These are phyloP conservation scores for Eupelmus urozonus DNA, from an alignment of 2,888 invertebrate genomes.

Conservation along the genomic window DNA sequence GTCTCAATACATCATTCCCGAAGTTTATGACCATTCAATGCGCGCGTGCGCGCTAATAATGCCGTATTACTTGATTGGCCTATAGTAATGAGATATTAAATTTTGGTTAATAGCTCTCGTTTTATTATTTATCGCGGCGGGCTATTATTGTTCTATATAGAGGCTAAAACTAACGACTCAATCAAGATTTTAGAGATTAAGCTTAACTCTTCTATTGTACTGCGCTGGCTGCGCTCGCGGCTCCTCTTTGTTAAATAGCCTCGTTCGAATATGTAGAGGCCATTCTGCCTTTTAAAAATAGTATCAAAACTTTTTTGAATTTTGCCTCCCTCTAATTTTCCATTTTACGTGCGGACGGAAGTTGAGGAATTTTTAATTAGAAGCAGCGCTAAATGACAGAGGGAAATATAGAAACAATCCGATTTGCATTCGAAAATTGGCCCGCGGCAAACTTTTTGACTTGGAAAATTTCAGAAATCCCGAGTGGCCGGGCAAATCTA, in stretches of 20 bases:
- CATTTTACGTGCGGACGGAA: too few species aligned
- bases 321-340: too few species aligned
- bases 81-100: slow-evolving; percentile 33
- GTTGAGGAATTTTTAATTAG: neutral
- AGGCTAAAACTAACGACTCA: neutral
- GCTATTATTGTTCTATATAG: neutral
- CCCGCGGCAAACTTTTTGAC: neutral
- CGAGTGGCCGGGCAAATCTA: neutral
- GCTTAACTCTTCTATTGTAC: neutral
- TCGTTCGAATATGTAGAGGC: too few species aligned
- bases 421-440: neutral
- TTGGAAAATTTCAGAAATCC: neutral
- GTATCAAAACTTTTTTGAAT: too few species aligned
- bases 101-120: slow-evolving; percentile 24
- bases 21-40: slow-evolving; percentile 24
- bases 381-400: neutral
- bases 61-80: neutral
- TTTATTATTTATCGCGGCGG: neutral
- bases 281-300: too few species aligned
- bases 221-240: too few species aligned
- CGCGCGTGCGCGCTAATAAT: neutral
- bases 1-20: slow-evolving; percentile 5
- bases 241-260: too few species aligned
- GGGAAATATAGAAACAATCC: neutral
- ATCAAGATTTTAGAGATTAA: slow-evolving; percentile 13